Conservation (phyloP, 2,888 invertebrate species). For the Troides aeacus region DNA sequence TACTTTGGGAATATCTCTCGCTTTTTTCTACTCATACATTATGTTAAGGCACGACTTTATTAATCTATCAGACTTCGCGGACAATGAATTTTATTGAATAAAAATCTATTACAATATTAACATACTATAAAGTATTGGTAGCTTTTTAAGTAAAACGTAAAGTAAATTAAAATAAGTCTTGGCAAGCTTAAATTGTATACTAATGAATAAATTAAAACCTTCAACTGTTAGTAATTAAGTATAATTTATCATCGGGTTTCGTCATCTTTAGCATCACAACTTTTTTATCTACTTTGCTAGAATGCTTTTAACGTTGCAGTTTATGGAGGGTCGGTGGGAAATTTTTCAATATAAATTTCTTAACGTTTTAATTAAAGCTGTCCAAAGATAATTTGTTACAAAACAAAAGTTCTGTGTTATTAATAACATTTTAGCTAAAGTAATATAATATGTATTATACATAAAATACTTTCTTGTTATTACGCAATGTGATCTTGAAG, state of each 20-base stretch:
- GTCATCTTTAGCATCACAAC: constrained; percentile 69
- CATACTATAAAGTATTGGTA: too few relatives aligned
- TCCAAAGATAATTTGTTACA: constrained; percentile 5
- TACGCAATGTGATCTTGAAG: too few relatives aligned
- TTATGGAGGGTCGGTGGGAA: background rate
- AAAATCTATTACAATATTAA: too few relatives aligned
- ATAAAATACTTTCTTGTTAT: background rate
- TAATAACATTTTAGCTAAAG: background rate
- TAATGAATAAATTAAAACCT: background rate
- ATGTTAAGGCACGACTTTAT: background rate
- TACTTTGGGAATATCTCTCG: too few relatives aligned
- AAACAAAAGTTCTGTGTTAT: background rate
- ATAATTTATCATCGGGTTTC: constrained; percentile 78
- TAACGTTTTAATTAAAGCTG: constrained; percentile 22
- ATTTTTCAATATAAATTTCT: constrained; percentile 10
- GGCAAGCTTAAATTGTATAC: background rate
- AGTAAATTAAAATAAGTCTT: too few relatives aligned
- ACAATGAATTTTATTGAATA: background rate
- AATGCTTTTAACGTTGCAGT: constrained; percentile 13
- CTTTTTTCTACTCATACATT: background rate
- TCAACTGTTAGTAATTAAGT: constrained; percentile 63
- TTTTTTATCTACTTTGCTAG: constrained; percentile 72
- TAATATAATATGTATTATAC: background rate
- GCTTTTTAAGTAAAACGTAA: too few relatives aligned
- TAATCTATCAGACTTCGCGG: background rate